Evolutionary conservation across 92 coral and sea anemone species (phyloP).

Genomic region (Bergia puertoricense): DNA sequence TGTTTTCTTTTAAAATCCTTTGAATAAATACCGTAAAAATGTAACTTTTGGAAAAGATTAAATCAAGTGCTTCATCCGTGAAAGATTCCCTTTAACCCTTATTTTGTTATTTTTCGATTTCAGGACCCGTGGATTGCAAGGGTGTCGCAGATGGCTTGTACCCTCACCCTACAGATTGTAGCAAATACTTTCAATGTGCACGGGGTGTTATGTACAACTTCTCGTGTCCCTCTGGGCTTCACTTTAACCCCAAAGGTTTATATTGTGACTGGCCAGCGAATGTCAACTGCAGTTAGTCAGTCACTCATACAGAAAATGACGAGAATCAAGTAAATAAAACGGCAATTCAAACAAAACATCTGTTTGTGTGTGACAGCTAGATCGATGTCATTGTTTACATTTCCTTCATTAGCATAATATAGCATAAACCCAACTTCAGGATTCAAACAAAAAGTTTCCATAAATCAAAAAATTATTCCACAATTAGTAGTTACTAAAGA

Average conservation of each 20-base stretch:
- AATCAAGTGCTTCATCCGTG: background rate
- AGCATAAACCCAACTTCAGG: too few relatives aligned
- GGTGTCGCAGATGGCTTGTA: slow-evolving; percentile 55
- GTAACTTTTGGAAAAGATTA: too few relatives aligned
- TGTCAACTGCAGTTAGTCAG: slow-evolving; percentile 36
- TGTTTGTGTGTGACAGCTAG: too few relatives aligned
- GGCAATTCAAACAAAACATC: background rate
- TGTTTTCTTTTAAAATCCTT: too few relatives aligned
- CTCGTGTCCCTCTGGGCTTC: slow-evolving; percentile 55
- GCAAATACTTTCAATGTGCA: slow-evolving; percentile 56
- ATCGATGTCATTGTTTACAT: too few relatives aligned
- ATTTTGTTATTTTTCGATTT: background rate
- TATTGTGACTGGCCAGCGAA: slow-evolving; percentile 73
- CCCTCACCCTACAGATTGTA: slow-evolving; percentile 59
- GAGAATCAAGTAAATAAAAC: too few relatives aligned
- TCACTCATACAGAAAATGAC: background rate
- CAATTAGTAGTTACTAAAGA: too few relatives aligned
- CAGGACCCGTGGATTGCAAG: slow-evolving; percentile 34
- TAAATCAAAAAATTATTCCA: too few relatives aligned
- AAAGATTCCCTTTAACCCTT: background rate
- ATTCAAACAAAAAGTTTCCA: too few relatives aligned
- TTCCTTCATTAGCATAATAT: too few relatives aligned
- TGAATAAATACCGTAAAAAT: too few relatives aligned
- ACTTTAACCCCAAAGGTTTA: slow-evolving; percentile 40
- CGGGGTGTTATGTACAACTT: slow-evolving; percentile 50